phyloP scores from a whole-genome alignment of 2,797 vertebrate species.

The Echeneis naucrates region DNA sequence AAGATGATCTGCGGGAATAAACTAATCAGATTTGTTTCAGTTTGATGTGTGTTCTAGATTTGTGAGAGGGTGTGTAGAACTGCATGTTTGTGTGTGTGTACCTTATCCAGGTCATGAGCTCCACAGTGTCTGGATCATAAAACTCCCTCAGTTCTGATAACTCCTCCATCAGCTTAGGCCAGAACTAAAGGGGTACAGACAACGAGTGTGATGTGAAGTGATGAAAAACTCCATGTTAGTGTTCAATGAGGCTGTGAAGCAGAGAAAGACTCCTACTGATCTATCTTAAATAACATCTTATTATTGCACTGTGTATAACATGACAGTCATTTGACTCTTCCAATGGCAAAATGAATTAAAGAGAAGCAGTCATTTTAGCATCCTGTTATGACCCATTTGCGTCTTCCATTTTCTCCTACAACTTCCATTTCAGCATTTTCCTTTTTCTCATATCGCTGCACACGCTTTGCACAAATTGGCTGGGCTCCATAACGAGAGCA shows the following conservation, averaged over 20 bases:
- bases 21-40: constrained; percentile 66
- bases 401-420: constrained; percentile 30
- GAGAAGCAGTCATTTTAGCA: not conserved
- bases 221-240: not conserved
- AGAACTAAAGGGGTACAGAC: constrained; percentile 84
- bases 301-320: constrained; percentile 16
- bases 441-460: not conserved
- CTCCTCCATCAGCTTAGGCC: constrained; percentile 94
- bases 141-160: constrained; percentile 96
- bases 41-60: constrained; percentile 55
- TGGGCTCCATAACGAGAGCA: constrained; percentile 35
- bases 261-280: constrained; percentile 10
- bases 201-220: constrained; percentile 18
- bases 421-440: constrained; percentile 34
- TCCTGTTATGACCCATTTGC: constrained; percentile 38
- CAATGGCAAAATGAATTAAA: constrained; percentile 25
- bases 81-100: constrained; percentile 70
- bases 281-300: constrained; percentile 22
- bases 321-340: constrained; percentile 14
- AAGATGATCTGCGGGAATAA: constrained; percentile 57
- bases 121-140: constrained; percentile 98
- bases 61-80: constrained; percentile 14
- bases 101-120: constrained; percentile 99
- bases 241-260: constrained; percentile 1
- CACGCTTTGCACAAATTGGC: constrained; percentile 20